Base-by-base conservation (phyloP, 92 coral and sea anemone species). In the Heliopora coerulea region DNA sequence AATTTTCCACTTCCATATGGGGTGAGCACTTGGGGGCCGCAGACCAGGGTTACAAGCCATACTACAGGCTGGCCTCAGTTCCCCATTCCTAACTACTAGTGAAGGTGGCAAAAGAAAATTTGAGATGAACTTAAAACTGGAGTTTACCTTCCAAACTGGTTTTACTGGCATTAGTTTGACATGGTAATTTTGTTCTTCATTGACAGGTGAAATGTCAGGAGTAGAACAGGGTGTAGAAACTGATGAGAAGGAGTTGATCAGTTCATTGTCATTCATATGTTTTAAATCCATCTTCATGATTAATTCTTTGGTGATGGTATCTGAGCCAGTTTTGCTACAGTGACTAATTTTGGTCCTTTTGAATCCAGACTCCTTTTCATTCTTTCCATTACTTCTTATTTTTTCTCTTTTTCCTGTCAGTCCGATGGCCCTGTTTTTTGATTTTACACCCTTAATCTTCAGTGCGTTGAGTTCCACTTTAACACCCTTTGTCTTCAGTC, bases 1-100 rank as follows among this genome's bases (percentile, higher is more conserved):
- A 50, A 70, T 40, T 34, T 54, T 70, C 77, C 77, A 70, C 77
- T 70, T 70, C 77, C 77, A 70, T 48, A 70, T 54, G n/a, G 77
- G 77, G 26, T 70, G 77, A 8, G 77, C 63, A 70, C 32, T 20
- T 0, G 77, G 77, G 33, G 77, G 77, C 35, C 58, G 56, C 62
- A 14, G 41, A 9, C 77, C 77, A 3, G 62, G 77, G 32, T 17
- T 20, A 35, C 77, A 70, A 31, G 54, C 41, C 77, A 70, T 70
- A 41, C 77, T 70, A 41, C 77, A 70, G 30, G 77, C 77, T 31
- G 77, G 77, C 8, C 26, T 30, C 24, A 70, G 49, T 33, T 70
- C 62, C 20, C 77, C 77, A 52, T 70, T 63, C 48, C 35, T 42
- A 19, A 70, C 63, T 52, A 70, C 77, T 17, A 70, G 62, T 29